Percentiles rank a stretch among this genome's conserved stretches.
phyloP scores from a whole-genome alignment of 2,113 vertebrate genomes.

The Oryctolagus cuniculus region DNA sequence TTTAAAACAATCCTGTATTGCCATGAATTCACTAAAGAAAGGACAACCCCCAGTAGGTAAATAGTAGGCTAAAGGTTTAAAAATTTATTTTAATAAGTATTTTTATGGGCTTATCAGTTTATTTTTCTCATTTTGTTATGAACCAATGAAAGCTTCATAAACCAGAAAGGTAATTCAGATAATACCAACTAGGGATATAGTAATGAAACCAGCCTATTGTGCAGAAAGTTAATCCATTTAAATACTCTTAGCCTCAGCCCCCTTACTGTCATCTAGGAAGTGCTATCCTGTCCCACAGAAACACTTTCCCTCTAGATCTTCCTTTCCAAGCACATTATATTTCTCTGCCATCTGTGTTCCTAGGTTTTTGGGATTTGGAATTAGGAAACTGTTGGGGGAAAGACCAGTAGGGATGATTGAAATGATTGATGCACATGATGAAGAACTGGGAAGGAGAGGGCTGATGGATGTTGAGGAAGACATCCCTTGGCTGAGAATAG shows the following conservation, averaged over 20 bases:
- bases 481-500: too few species aligned
- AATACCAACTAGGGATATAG: not conserved
- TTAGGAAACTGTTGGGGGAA: not conserved
- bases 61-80: not conserved
- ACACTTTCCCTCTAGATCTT: not conserved
- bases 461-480: not conserved
- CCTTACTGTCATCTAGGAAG: not conserved
- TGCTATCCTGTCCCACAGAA: not conserved
- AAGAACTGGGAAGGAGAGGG: not conserved
- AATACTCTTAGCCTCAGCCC: not conserved
- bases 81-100: not conserved
- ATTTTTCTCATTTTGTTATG: slow-evolving; percentile 14
- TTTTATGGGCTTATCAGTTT: not conserved
- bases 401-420: not conserved
- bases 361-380: not conserved
- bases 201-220: not conserved
- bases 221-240: not conserved
- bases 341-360: not conserved
- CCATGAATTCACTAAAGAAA: not conserved
- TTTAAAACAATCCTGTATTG: not conserved
- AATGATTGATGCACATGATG: not conserved
- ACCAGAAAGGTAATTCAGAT: not conserved
- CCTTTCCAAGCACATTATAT: not conserved
- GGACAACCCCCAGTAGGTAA: not conserved
- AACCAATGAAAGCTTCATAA: not conserved